Evolutionary conservation across 2,888 invertebrate species (phyloP).

Genomic region (Ochropleura plecta): DNA sequence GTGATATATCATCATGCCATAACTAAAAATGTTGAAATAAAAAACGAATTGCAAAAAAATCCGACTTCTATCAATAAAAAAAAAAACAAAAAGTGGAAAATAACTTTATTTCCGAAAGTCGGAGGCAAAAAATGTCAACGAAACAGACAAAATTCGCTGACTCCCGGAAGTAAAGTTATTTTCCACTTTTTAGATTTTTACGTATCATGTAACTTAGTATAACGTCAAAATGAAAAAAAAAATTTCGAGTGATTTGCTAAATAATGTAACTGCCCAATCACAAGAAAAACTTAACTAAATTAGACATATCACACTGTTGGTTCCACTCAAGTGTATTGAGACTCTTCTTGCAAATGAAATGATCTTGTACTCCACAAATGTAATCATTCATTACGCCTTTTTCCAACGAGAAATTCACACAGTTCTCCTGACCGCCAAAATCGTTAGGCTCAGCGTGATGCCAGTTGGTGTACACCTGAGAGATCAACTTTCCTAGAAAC

Average conservation of each 20-base stretch:
- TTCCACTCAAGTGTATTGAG: constrained; percentile 79
- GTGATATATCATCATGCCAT: too few relatives aligned
- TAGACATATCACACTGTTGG: constrained; percentile 75
- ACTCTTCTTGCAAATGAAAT: constrained; percentile 82
- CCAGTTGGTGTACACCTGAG: constrained; percentile 79
- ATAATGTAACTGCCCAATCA: not conserved
- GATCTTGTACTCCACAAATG: not conserved
- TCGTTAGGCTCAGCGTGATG: constrained; percentile 79
- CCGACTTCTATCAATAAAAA: too few relatives aligned
- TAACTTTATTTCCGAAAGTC: too few relatives aligned
- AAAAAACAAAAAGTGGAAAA: too few relatives aligned
- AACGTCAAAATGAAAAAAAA: not conserved
- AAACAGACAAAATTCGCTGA: too few relatives aligned
- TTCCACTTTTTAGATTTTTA: too few relatives aligned
- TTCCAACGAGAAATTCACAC: not conserved
- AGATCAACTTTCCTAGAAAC: constrained; percentile 73
- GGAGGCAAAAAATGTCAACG: too few relatives aligned
- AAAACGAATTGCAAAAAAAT: too few relatives aligned
- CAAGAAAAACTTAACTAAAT: constrained; percentile 68
- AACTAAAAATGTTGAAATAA: too few relatives aligned
- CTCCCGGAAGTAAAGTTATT: too few relatives aligned
- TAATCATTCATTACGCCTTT: not conserved
- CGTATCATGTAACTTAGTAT: too few relatives aligned
- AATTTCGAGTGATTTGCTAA: not conserved
- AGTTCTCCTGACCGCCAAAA: constrained; percentile 72